Conservation (phyloP, 2,797 vertebrate genomes). For the Thalassophryne amazonica region DNA sequence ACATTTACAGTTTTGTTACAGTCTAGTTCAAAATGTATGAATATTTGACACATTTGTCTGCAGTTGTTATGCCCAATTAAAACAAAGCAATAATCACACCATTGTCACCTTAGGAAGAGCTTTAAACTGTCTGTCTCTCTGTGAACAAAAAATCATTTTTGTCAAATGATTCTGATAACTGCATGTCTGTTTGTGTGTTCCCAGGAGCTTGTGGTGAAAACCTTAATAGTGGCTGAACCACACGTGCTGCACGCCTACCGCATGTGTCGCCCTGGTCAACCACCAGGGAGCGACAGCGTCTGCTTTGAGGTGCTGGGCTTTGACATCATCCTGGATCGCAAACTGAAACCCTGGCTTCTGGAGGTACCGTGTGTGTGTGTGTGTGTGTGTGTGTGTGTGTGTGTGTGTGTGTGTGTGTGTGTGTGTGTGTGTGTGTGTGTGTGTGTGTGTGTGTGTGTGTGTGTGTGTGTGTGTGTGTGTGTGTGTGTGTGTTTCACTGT, state of each 20-base stretch:
- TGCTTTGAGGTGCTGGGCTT: constrained; percentile 98
- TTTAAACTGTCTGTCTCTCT: too few species aligned
- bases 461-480: background rate
- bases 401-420: background rate
- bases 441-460: background rate
- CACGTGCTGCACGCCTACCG: constrained; percentile 96
- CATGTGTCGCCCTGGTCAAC: constrained; percentile 96
- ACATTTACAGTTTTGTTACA: background rate
- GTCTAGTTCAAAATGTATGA: constrained; percentile 3
- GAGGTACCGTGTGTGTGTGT: constrained; percentile 88
- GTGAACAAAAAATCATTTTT: too few species aligned
- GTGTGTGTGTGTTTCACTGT: constrained; percentile 15
- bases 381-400: too few species aligned
- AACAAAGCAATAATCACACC: background rate
- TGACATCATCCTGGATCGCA: constrained; percentile 96
- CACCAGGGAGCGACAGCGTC: constrained; percentile 95
- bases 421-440: background rate
- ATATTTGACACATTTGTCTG: constrained; percentile 1
- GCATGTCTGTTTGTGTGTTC: constrained; percentile 24
- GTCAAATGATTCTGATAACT: constrained; percentile 3
- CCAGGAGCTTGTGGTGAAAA: constrained; percentile 96
- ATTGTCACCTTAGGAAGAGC: constrained; percentile 7
- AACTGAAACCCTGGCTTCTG: constrained; percentile 96
- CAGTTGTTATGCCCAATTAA: constrained; percentile 5
- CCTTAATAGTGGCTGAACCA: constrained; percentile 94